Evolutionary conservation across 2,888 invertebrate species (phyloP).

Genomic region (Candidula unifasciata): DNA sequence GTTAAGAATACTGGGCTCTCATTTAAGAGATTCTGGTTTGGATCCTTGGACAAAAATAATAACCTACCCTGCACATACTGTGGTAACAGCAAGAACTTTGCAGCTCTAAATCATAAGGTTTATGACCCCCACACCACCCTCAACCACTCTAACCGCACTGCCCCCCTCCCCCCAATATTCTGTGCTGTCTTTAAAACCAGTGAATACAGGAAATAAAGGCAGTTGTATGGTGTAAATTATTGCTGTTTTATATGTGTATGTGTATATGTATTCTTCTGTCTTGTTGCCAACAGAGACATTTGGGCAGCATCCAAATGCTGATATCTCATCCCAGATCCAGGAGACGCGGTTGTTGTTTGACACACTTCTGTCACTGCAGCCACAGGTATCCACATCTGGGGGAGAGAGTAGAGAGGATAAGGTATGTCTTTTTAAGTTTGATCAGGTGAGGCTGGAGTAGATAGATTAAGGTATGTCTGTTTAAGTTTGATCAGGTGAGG

Average conservation of each 20-base stretch:
- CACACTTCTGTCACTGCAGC: constrained; percentile 87
- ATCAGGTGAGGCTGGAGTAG: no score
- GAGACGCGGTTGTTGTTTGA: constrained; percentile 87
- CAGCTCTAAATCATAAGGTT: no score
- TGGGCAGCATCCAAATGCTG: constrained; percentile 93
- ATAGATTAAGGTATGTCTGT: neutral
- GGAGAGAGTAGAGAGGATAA: constrained; percentile 85
- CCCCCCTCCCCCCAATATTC: no score
- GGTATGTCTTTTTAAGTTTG: constrained; percentile 77
- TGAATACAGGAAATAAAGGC: no score
- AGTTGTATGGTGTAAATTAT: neutral
- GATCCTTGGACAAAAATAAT: no score
- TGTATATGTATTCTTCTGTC: neutral
- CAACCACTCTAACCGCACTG: no score
- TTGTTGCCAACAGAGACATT: constrained; percentile 83
- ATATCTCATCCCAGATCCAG: constrained; percentile 90
- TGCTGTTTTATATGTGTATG: neutral
- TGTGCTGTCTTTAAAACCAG: no score
- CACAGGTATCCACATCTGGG: constrained; percentile 80
- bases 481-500: neutral
- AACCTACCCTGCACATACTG: no score
- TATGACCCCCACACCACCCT: no score
- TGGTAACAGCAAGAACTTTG: no score
- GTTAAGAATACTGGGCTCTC: no score
- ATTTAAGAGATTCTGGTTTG: no score